Base-by-base conservation (phyloP, 2,888 invertebrate genomes). In the Therioaphis trifolii region DNA sequence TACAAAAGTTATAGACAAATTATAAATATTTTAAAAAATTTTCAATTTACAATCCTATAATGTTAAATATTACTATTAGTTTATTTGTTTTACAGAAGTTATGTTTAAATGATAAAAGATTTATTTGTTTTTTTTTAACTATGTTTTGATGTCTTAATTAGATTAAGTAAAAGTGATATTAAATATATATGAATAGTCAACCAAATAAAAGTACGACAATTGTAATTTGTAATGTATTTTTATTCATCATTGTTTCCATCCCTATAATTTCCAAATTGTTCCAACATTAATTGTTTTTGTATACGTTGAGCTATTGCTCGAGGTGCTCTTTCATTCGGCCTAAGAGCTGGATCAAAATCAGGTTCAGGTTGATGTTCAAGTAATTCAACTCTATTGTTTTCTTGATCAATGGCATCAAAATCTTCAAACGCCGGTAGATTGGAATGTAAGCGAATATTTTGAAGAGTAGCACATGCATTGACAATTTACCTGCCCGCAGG, bases 211-310 rank as follows among this genome's bases (percentile, higher is more conserved):
- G 43, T 43, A 43, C 43, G 43, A 43, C 43, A 58, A 58, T 58
- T 58, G 12, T 58, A 58, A 58, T 58, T 58, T 58, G n/a, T 58
- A 58, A 58, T 58, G 58, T 24, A 24, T 58, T 58, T 58, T 58
- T 58, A 58, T 58, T 58, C 24, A 58, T 58, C 58, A 58, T 58
- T 58, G 24, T 58, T 58, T 58, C 58, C 58, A 58, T 58, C 58
- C 12, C 58, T 58, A 58, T 58, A 58, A 24, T 58, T 58, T 58
- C 58, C 58, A 58, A 58, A 58, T 24, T 58, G 58, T 58, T 58
- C 58, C 58, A 58, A 58, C 58, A 58, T 58, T 58, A 58, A 58
- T 58, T 58, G 58, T 24, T 24, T 58, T 58, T 43, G 43, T 43
- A 43, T 11, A 4, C 43, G 43, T 43, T 43, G 43, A 11, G 43